Percentiles rank a stretch among this genome's conserved stretches.
These are phyloP conservation scores for Camponotus vicinus DNA, from an alignment of 1,140 invertebrate species.

Conservation along the genomic window DNA sequence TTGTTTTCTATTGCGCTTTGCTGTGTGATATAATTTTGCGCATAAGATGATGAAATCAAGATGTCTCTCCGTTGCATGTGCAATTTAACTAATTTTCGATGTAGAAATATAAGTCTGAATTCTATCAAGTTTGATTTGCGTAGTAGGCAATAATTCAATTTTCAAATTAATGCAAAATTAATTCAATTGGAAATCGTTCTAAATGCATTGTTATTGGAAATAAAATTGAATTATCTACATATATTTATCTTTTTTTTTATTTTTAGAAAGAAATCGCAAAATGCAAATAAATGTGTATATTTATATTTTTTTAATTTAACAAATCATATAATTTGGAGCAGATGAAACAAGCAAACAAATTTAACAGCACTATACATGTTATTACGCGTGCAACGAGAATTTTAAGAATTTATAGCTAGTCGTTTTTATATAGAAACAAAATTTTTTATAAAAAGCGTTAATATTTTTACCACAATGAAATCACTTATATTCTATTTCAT, in stretches of 20 bases:
- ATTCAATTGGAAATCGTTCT: background rate
- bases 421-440: conserved; percentile 25
- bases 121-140: background rate
- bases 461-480: conserved; percentile 6
- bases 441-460: conserved; percentile 20
- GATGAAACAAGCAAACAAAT: background rate
- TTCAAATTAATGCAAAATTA: background rate
- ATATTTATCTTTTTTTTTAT: background rate
- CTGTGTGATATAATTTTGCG: conserved; percentile 24
- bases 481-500: conserved; percentile 36
- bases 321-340: background rate
- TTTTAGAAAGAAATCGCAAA: background rate
- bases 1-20: conserved; percentile 27
- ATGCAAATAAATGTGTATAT: background rate
- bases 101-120: background rate
- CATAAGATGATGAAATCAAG: conserved; percentile 12
- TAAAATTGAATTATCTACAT: background rate
- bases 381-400: background rate
- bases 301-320: background rate
- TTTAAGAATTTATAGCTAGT: conserved; percentile 11
- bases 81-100: conserved; percentile 17
- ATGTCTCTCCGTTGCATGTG: background rate
- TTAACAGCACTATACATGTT: background rate
- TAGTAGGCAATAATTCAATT: background rate
- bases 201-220: background rate